Conservation (phyloP, 2,888 invertebrate species). For the Ophioninae sp. region DNA sequence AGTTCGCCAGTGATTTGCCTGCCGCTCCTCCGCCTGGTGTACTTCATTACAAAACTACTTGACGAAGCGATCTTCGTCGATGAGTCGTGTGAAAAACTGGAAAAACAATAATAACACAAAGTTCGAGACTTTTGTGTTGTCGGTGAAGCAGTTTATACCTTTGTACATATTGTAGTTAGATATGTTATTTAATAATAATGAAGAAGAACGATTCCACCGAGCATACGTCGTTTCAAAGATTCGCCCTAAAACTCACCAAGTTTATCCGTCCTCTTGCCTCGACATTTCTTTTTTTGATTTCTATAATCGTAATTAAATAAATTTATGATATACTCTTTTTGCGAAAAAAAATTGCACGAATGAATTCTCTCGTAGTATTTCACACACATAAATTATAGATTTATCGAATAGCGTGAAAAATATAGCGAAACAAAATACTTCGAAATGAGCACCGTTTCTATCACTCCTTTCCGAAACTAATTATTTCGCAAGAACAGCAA, state of each 20-base stretch:
- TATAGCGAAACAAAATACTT: not conserved
- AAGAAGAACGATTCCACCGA: conserved; percentile 53
- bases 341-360: not conserved
- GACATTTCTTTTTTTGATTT: not conserved
- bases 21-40: conserved; percentile 68
- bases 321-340: not conserved
- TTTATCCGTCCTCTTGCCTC: not conserved
- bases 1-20: conserved; percentile 73
- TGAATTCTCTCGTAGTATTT: not conserved
- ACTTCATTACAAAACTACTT: conserved; percentile 75
- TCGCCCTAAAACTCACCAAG: not conserved
- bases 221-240: conserved; percentile 4
- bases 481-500: not conserved
- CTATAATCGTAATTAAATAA: not conserved
- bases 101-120: conserved; percentile 19
- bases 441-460: not conserved
- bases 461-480: not conserved
- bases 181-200: conserved; percentile 59
- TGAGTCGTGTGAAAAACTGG: conserved; percentile 24
- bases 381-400: not conserved
- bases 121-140: conserved; percentile 13
- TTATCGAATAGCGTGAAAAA: not conserved
- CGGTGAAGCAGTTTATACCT: conserved; percentile 57
- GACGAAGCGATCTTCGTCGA: conserved; percentile 56
- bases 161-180: conserved; percentile 63